Percentiles rank a stretch among this genome's conserved stretches.
These are phyloP conservation scores for Alligator sinensis DNA, from an alignment of 2,113 vertebrate genomes.

Conservation along the genomic window DNA sequence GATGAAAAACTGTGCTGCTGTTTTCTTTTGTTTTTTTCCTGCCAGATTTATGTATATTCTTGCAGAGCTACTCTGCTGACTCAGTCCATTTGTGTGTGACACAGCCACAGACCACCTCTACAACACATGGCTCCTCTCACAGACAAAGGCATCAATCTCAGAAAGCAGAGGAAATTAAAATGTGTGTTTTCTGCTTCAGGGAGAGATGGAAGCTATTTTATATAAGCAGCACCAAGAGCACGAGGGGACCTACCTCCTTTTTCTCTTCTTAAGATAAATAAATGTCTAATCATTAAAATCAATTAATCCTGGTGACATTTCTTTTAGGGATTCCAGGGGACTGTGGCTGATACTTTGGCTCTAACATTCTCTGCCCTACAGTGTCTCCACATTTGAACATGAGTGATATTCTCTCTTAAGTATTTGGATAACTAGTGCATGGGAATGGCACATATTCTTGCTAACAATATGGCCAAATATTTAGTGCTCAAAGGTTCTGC, in stretches of 20 bases:
- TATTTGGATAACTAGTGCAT: background rate
- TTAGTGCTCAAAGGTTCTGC: background rate
- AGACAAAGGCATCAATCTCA: background rate
- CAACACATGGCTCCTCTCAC: background rate
- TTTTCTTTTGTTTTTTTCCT: background rate
- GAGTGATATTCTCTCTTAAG: background rate
- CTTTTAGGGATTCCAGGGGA: too few relatives aligned
- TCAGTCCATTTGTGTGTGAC: background rate
- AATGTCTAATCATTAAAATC: too few relatives aligned
- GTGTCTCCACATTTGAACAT: too few relatives aligned
- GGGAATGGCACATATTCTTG: background rate
- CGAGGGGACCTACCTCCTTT: background rate
- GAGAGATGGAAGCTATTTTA: background rate
- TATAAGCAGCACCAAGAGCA: background rate
- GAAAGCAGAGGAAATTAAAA: background rate
- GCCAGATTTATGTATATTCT: rapidly evolving
- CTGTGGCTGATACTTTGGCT: too few relatives aligned
- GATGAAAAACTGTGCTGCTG: background rate
- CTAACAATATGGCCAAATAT: background rate
- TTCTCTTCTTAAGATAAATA: too few relatives aligned
- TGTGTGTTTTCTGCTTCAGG: background rate
- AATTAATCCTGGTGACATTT: too few relatives aligned
- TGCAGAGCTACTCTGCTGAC: background rate
- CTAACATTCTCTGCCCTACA: background rate
- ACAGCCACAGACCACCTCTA: background rate